A percentile compares a stretch with the other conserved stretches of the same genome.
Evolutionary conservation across 1,140 invertebrate species (phyloP).

Genomic region (Drosophila guanche): DNA sequence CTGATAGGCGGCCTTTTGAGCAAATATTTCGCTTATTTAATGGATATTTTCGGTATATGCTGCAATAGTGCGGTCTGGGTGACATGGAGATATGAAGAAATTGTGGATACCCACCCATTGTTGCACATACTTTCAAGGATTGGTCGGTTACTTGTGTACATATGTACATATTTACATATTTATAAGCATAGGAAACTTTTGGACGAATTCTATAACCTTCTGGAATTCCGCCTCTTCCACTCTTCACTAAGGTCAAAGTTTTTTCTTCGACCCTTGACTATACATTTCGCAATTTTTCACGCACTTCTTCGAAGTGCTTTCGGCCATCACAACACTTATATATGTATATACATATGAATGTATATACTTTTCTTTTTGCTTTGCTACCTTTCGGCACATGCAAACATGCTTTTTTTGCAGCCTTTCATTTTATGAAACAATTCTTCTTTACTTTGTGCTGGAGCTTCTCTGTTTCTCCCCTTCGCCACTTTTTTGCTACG

Average conservation of each 20-base stretch:
- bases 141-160: no score
- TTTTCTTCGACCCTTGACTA: constrained; percentile 47
- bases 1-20: constrained; percentile 30
- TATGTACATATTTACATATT: no score
- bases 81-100: background rate
- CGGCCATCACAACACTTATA: constrained; percentile 7
- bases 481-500: constrained; percentile 34
- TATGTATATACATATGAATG: no score
- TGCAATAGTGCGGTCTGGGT: constrained; percentile 12
- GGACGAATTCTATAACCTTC: constrained; percentile 29
- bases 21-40: constrained; percentile 45
- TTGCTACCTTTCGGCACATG: constrained; percentile 53
- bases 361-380: constrained; percentile 1
- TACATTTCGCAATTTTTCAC: constrained; percentile 60
- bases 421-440: constrained; percentile 62
- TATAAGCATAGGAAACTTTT: background rate
- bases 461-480: constrained; percentile 15
- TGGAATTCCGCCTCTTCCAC: constrained; percentile 2
- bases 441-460: constrained; percentile 29
- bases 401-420: constrained; percentile 61
- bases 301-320: constrained; percentile 42
- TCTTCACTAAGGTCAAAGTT: constrained; percentile 45
- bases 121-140: background rate
- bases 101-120: no score
- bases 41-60: constrained; percentile 6